Percentiles rank a stretch among this genome's conserved stretches.
Conservation (phyloP, 2,797 vertebrate genomes). For the Manis javanica region DNA sequence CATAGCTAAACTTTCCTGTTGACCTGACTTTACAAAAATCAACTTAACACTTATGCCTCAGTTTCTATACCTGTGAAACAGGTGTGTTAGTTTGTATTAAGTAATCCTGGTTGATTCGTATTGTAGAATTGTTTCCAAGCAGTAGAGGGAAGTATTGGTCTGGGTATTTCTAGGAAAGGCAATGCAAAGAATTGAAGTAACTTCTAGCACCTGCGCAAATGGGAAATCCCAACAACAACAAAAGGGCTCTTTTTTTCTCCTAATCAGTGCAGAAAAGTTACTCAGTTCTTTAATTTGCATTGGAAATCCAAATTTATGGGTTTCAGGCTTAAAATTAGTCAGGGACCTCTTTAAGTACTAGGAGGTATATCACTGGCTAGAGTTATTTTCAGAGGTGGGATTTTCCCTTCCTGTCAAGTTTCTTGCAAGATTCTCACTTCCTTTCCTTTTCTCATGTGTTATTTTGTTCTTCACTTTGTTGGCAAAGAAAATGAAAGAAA, state of each 20-base stretch:
- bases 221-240: background rate
- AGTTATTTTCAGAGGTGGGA: slow-evolving; percentile 45
- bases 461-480: slow-evolving; percentile 1
- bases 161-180: background rate
- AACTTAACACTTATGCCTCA: background rate
- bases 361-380: background rate
- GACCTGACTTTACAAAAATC: background rate
- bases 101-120: background rate
- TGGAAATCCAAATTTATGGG: slow-evolving; percentile 14
- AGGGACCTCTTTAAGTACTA: background rate
- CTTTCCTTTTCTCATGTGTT: background rate
- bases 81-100: background rate
- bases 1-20: background rate
- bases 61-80: slow-evolving; percentile 38
- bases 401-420: background rate
- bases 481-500: background rate
- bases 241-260: background rate
- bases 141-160: slow-evolving; percentile 27
- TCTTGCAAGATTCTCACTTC: slow-evolving; percentile 31
- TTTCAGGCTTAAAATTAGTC: background rate
- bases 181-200: background rate
- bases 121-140: slow-evolving; percentile 29
- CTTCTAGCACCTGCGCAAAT: background rate
- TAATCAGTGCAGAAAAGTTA: background rate
- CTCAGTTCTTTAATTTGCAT: background rate